A percentile compares a stretch with the other conserved stretches of the same genome.
Conservation (phyloP, 1,140 invertebrate genomes). For the Hycleus cichorii region DNA sequence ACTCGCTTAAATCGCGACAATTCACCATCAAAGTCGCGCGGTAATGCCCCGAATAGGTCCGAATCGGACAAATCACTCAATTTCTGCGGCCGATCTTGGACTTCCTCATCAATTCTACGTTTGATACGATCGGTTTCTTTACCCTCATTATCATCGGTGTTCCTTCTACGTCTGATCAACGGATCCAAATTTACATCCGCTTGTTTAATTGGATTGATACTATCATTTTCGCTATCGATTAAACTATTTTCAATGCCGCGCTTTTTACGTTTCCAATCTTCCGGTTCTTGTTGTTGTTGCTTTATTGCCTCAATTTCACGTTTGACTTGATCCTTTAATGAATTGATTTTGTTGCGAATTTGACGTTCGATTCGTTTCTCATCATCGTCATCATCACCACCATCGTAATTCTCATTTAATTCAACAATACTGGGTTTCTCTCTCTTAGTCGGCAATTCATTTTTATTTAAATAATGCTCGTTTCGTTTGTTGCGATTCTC, state of each 20-base stretch:
- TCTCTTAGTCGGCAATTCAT: no score
- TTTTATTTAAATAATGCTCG: no score
- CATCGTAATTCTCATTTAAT: no score
- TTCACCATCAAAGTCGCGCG: conserved; percentile 35
- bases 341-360: conserved; percentile 32
- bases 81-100: conserved; percentile 17
- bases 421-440: no score
- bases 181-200: conserved; percentile 21
- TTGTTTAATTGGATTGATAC: conserved; percentile 26
- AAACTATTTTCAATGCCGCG: conserved; percentile 23
- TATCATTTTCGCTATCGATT: conserved; percentile 28
- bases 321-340: conserved; percentile 37
- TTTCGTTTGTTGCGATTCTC: no score
- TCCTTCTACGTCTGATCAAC: conserved; percentile 23
- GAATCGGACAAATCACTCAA: conserved; percentile 32
- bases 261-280: conserved; percentile 21
- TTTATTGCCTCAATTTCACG: conserved; percentile 30
- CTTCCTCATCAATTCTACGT: conserved; percentile 15
- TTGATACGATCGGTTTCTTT: background rate
- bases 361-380: conserved; percentile 29
- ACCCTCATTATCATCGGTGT: background rate
- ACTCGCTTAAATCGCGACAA: conserved; percentile 36
- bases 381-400: conserved; percentile 5
- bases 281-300: background rate
- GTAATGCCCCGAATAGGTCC: conserved; percentile 37